Base-by-base conservation (phyloP, 2,888 invertebrate species). In the Pedicia rivosa region DNA sequence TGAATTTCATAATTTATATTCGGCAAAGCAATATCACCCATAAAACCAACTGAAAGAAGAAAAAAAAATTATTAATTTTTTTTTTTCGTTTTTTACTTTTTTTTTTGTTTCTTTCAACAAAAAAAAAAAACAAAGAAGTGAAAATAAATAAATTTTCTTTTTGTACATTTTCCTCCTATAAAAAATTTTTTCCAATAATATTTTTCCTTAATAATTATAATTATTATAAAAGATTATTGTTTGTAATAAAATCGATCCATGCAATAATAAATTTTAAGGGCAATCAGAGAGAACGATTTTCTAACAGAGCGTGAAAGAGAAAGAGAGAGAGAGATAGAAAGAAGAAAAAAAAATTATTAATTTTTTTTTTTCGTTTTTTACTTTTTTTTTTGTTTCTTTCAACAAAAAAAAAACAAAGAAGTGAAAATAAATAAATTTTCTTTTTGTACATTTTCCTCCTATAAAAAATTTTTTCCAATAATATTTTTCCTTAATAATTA, bases 11-110 rank as follows among this genome's bases (percentile, higher is more conserved):
- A 64, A 45, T 66, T 65, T 39, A 60, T 38, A 48, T 75, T 72
- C 24, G 84, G 76, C 44, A 87, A 63, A 1, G 87, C 86, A 43
- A 87, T 86, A 58, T 88, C 87, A 1, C 84, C 86, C 65, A 79
- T 67, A 53, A 84, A 86, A 37, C 74, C 76, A 49, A 70, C 87
- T 87, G 67, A 15, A 71, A 72, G 51, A 47, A 56, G 51, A 44
- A 40, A 39, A 44, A 38, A 42, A 34, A 32, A 4, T 31, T 5
- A 10, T 17, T 22, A n/a, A 14, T 6, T 22, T 22, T 13, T 9
- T n/a, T n/a, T n/a, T n/a, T n/a, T n/a, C n/a, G n/a, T n/a, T n/a
- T n/a, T 25, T 19, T 31, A 12, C 13, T 20, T 24, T 20, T 12
- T 20, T 17, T 33, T 26, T 22, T 27, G n/a, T n/a, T n/a, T n/a